Base-by-base conservation (phyloP, 2,888 invertebrate genomes). In the Eupithecia inturbata region DNA sequence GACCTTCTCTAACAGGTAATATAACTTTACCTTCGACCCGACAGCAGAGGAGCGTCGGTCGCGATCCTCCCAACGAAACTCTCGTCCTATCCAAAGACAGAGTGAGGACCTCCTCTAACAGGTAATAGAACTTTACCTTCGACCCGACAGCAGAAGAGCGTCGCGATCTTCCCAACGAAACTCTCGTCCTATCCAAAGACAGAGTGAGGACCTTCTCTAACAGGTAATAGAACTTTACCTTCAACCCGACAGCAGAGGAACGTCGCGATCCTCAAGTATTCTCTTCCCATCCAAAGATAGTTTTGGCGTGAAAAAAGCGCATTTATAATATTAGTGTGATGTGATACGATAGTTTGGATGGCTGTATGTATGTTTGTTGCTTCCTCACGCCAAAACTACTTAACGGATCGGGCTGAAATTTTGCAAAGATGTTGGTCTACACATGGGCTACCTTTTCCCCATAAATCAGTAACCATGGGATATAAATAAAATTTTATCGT, bases 1-100 rank as follows among this genome's bases (percentile, higher is more conserved):
- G 1, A 92, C 90, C 0, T 91, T 90, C 57, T 92, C 92, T 2
- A 90, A 87, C 78, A 88, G 89, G 92, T 91, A 36, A 36, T 33
- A 63, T 5, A 31, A 63, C 19, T 41, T 41, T 5, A 41, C 41
- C 41, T 89, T 82, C 77, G 88, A 87, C 12, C 76, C 82, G 0
- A 77, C 80, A 0, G 72, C 80, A 19, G 75, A 73, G 3, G 84
- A 84, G 3, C 79, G 83, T 3, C 72, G 70, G 31, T n/a, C n/a
- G n/a, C 1, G 84, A 84, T 0, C 90, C 88, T 1, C 84, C 79
- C 0, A 88, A 86, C 31, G 92, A 92, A 60, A 88, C 89, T 0
- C 68, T 89, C 0, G 69, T 89, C 0, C 71, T 90, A 0, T 73
- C 83, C 0, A 76, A 83, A 1, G 89, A 90, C 60, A 79, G 91